Evolutionary conservation across 2,797 vertebrate species (phyloP).

Genomic region (Galagoides demidoff): DNA sequence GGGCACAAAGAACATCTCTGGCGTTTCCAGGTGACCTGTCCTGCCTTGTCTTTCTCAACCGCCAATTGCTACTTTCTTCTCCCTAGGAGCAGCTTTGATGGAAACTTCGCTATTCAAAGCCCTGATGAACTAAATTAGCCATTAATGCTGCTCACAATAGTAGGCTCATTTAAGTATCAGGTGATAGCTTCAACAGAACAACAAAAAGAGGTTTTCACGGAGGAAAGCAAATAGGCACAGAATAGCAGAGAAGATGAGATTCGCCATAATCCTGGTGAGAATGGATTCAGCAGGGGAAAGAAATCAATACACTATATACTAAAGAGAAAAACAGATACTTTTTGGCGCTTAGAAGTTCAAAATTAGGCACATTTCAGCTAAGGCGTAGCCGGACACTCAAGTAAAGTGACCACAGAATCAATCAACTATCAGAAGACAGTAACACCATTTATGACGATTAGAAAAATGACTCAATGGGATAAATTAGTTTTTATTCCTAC

Average conservation of each 20-base stretch:
- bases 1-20: rapidly evolving
- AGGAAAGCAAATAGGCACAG: background rate
- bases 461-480: background rate
- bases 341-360: background rate
- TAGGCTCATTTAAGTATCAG: conserved; percentile 64
- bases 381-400: background rate
- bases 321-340: conserved; percentile 9
- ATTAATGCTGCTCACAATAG: background rate
- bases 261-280: conserved; percentile 39
- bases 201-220: conserved; percentile 3
- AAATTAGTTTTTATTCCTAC: background rate
- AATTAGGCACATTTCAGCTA: background rate
- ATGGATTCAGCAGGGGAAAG: background rate
- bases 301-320: background rate
- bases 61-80: background rate
- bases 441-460: background rate
- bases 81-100: background rate
- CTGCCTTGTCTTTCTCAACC: too few relatives aligned
- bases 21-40: background rate
- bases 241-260: background rate
- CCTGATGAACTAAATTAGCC: background rate
- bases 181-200: background rate
- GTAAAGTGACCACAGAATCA: conserved; percentile 6
- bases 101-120: conserved; percentile 21
- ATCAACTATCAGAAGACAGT: background rate